A percentile compares a stretch with the other conserved stretches of the same genome.
Conservation (phyloP, 2,888 invertebrate species). For the Glaucopsyche alexis region DNA sequence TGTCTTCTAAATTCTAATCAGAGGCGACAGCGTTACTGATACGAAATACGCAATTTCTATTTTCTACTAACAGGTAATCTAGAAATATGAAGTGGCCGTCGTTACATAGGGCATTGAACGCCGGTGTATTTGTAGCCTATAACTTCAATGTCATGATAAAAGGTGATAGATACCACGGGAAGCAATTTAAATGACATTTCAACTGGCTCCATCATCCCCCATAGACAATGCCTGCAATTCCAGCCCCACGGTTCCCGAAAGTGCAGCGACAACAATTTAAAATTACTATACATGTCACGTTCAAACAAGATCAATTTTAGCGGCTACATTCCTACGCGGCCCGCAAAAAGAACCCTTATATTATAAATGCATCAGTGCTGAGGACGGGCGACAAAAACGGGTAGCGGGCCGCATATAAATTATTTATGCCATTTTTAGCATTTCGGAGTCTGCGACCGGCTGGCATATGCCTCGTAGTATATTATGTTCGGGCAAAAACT, state of each 20-base stretch:
- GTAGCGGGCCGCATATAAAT: conserved; percentile 73
- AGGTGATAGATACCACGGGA: no score
- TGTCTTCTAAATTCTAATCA: no score
- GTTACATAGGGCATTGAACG: no score
- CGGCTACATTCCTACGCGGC: conserved; percentile 74
- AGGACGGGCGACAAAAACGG: conserved; percentile 74
- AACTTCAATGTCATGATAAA: no score
- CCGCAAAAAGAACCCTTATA: conserved; percentile 79
- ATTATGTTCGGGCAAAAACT: conserved; percentile 26
- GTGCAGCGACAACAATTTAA: conserved; percentile 38
- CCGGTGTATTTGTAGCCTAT: no score
- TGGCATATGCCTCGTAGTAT: conserved; percentile 41
- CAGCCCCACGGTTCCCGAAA: conserved; percentile 18
- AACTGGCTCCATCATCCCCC: background rate
- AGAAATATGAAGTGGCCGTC: no score
- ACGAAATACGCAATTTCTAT: no score
- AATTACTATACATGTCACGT: conserved; percentile 74
- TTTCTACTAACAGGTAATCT: no score
- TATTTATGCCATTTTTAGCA: conserved; percentile 80
- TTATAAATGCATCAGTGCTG: conserved; percentile 80
- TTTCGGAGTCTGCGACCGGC: conserved; percentile 67
- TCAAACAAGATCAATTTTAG: conserved; percentile 79
- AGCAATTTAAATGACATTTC: background rate
- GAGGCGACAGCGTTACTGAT: no score
- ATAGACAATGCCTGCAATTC: background rate